Evolutionary conservation across 1,140 invertebrate genomes (phyloP).

Genomic region (Papilio helenus): DNA sequence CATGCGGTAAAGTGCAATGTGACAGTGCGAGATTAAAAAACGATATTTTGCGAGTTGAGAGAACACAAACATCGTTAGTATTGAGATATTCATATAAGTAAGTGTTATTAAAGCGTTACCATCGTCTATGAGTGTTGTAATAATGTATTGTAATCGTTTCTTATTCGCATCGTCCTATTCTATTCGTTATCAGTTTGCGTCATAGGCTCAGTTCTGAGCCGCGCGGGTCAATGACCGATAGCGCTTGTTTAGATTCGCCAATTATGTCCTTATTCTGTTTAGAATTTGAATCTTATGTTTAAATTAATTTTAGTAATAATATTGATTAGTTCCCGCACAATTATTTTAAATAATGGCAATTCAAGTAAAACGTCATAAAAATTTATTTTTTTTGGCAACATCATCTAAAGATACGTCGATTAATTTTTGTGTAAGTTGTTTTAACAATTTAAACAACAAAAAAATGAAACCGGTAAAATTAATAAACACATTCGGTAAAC

Average conservation of each 20-base stretch:
- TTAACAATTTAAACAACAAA: background rate
- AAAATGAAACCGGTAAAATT: background rate
- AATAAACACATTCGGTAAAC: background rate
- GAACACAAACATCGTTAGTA: too few relatives aligned
- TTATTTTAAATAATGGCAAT: too few relatives aligned
- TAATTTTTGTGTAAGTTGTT: too few relatives aligned
- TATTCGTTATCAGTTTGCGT: constrained; percentile 16
- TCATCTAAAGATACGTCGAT: too few relatives aligned
- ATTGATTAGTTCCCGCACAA: too few relatives aligned
- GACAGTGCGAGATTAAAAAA: background rate
- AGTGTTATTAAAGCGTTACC: background rate
- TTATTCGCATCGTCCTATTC: constrained; percentile 1
- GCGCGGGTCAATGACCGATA: constrained; percentile 17
- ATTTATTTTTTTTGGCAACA: too few relatives aligned
- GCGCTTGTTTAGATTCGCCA: background rate
- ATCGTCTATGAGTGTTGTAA: background rate
- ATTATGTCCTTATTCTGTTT: constrained; percentile 2
- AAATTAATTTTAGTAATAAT: background rate
- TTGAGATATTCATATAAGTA: too few relatives aligned
- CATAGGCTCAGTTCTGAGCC: background rate
- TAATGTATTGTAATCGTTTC: constrained; percentile 13
- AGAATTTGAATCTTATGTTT: background rate
- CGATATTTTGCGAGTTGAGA: too few relatives aligned
- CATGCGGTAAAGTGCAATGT: constrained; percentile 8
- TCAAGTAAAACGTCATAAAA: too few relatives aligned